Evolutionary conservation across 2,113 vertebrate species (phyloP).

Genomic region (Eurypyga helias): DNA sequence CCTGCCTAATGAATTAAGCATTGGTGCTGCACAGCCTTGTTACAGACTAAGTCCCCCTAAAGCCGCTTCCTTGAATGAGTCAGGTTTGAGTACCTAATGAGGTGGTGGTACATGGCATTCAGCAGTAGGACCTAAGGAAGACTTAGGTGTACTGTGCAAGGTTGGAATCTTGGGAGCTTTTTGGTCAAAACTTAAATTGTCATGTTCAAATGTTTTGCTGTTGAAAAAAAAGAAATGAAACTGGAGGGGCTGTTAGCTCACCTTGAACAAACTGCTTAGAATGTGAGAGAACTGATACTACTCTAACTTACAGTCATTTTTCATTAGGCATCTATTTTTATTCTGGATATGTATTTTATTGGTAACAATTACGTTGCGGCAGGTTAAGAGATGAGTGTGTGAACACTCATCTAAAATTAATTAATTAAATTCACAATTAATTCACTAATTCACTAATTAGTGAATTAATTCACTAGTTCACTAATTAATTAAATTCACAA

Average conservation of each 20-base stretch:
- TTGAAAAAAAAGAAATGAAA: not conserved
- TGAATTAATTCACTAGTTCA: no score
- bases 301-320: not conserved
- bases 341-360: not conserved
- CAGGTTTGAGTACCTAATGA: not conserved
- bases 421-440: not conserved
- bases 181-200: not conserved
- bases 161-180: not conserved
- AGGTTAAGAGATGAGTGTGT: not conserved
- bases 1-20: not conserved
- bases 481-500: not conserved
- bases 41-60: not conserved
- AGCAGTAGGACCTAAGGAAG: not conserved
- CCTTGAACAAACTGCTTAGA: not conserved
- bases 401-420: no score
- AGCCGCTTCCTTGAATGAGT: not conserved
- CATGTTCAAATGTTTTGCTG: not conserved
- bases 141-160: not conserved
- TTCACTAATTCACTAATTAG: no score
- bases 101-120: not conserved
- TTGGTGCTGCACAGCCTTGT: not conserved
- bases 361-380: not conserved
- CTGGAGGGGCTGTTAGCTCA: not conserved
- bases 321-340: not conserved
- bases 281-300: accelerated